These are phyloP conservation scores for Discoglossus pictus DNA, from an alignment of 2,797 vertebrate species.

Conservation along the genomic window DNA sequence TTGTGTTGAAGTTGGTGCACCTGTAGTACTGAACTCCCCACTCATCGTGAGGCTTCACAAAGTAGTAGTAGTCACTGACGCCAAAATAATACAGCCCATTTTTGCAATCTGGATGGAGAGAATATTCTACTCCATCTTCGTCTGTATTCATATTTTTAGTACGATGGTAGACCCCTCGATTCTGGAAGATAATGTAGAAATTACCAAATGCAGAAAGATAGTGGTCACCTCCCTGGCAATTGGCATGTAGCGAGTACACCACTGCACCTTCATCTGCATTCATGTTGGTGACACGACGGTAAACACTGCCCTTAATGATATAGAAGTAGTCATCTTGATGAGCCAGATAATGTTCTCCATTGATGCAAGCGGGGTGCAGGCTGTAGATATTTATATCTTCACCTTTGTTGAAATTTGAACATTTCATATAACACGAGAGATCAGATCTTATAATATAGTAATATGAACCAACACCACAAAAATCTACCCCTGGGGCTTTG, in stretches of 20 bases:
- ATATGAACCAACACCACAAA: background rate
- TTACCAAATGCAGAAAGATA: background rate
- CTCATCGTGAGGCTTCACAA: too few relatives aligned
- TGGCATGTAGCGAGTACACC: conserved; percentile 27
- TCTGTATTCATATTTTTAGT: conserved; percentile 7
- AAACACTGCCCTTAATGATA: conserved; percentile 15
- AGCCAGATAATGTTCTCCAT: conserved; percentile 26
- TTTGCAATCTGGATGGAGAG: too few relatives aligned
- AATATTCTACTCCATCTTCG: background rate
- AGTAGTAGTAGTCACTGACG: too few relatives aligned
- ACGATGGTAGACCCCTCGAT: background rate
- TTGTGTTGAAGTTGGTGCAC: too few relatives aligned
- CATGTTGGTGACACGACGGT: conserved; percentile 12
- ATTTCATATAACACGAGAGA: conserved; percentile 23
- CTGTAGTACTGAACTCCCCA: too few relatives aligned
- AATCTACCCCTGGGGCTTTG: background rate
- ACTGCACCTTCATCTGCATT: background rate
- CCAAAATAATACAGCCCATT: conserved; percentile 20
- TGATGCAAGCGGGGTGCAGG: conserved; percentile 5
- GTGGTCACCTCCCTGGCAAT: conserved; percentile 4
- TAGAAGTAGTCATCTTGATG: conserved; percentile 5
- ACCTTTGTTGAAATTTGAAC: conserved; percentile 1
- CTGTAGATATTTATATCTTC: background rate
- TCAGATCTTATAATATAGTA: conserved; percentile 28
- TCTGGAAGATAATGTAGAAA: conserved; percentile 23